A percentile compares a stretch with the other conserved stretches of the same genome.
Conservation (phyloP, 2,888 invertebrate genomes). For the Lithophane ornitopus region DNA sequence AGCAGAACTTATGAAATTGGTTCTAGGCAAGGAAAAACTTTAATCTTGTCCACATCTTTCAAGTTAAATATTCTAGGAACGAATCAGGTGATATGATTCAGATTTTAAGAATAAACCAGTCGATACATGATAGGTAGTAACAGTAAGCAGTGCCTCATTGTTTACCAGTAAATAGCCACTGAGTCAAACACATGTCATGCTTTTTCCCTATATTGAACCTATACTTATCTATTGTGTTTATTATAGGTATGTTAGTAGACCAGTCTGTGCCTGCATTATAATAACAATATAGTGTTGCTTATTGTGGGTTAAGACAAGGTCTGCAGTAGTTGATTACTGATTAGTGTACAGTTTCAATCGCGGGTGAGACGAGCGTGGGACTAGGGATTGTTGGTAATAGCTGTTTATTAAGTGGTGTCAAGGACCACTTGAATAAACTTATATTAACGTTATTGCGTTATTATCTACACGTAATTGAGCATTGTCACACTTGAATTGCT, state of each 20-base stretch:
- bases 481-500: constrained; percentile 56
- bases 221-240: constrained; percentile 30
- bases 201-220: constrained; percentile 24
- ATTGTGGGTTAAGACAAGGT: constrained; percentile 70
- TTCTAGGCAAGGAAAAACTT: background rate
- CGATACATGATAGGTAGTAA: background rate
- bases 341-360: constrained; percentile 74
- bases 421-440: constrained; percentile 72
- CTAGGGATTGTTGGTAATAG: constrained; percentile 77
- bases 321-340: constrained; percentile 71
- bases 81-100: background rate
- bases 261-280: constrained; percentile 42
- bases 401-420: constrained; percentile 79
- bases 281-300: constrained; percentile 54
- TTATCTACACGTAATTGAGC: constrained; percentile 60
- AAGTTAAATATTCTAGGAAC: background rate
- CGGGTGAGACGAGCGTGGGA: constrained; percentile 82
- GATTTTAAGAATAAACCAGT: background rate
- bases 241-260: background rate
- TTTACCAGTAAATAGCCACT: constrained; percentile 26
- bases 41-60: constrained; percentile 8
- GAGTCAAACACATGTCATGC: constrained; percentile 4
- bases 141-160: constrained; percentile 8
- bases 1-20: constrained; percentile 8
- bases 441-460: constrained; percentile 60